Conservation (phyloP, 2,888 invertebrate genomes). For the Spodoptera picta region DNA sequence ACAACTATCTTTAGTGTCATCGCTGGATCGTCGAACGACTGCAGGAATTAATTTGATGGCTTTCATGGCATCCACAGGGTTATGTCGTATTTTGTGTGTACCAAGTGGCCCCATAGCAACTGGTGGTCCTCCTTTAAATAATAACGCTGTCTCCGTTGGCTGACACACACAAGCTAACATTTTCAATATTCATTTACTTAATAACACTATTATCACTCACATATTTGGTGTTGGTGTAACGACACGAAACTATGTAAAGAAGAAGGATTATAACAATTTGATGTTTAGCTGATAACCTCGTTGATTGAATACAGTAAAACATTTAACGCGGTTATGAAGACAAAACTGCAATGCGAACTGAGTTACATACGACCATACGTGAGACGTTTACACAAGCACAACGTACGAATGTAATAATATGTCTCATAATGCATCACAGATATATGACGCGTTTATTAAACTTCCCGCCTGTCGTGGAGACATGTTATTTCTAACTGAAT, state of each 20-base stretch:
- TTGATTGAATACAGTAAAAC: slow-evolving; percentile 14
- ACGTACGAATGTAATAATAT: slow-evolving; percentile 19
- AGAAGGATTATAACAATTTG: background rate
- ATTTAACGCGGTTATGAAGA: slow-evolving; percentile 10
- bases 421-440: slow-evolving; percentile 36
- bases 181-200: slow-evolving; percentile 77
- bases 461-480: slow-evolving; percentile 35
- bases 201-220: slow-evolving; percentile 76
- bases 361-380: slow-evolving; percentile 23
- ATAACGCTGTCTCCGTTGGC: slow-evolving; percentile 88
- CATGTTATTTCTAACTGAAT: slow-evolving; percentile 43
- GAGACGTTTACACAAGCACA: slow-evolving; percentile 9
- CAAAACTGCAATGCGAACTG: slow-evolving; percentile 15
- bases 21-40: slow-evolving; percentile 70
- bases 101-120: slow-evolving; percentile 88
- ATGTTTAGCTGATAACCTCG: slow-evolving; percentile 66
- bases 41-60: slow-evolving; percentile 74
- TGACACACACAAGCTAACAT: slow-evolving; percentile 92
- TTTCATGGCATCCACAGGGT: slow-evolving; percentile 75
- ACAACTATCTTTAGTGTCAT: slow-evolving; percentile 74
- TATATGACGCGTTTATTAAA: slow-evolving; percentile 42
- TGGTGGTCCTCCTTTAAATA: slow-evolving; percentile 87
- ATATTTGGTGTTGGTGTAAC: slow-evolving; percentile 66
- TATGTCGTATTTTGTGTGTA: slow-evolving; percentile 80
- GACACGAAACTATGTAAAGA: slow-evolving; percentile 22